Evolutionary conservation across 2,888 invertebrate genomes (phyloP).

Genomic region (Chironomus tentans): DNA sequence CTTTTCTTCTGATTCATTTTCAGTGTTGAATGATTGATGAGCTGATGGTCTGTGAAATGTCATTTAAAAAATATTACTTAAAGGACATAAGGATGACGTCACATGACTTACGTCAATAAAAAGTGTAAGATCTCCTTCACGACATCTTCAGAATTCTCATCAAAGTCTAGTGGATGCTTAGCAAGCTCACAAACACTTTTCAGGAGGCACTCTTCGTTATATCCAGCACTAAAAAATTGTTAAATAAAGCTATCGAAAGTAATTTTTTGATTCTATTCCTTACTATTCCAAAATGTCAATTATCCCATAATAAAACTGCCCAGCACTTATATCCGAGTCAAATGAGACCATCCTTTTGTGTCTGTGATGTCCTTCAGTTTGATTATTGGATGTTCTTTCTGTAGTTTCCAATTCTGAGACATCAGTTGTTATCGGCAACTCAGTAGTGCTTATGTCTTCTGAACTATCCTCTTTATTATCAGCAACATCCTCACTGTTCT

Average conservation of each 20-base stretch:
- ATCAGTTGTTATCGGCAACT: not conserved
- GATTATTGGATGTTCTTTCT: not conserved
- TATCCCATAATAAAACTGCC: constrained; percentile 37
- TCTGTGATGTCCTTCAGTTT: not conserved
- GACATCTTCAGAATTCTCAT: constrained; percentile 46
- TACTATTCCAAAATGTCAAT: constrained; percentile 34
- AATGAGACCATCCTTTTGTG: not conserved
- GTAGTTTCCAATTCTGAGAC: not conserved
- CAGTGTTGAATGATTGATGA: constrained; percentile 48
- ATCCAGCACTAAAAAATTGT: constrained; percentile 52
- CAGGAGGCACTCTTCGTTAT: constrained; percentile 59
- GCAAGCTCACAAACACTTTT: constrained; percentile 59
- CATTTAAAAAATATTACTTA: not conserved
- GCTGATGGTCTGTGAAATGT: constrained; percentile 42
- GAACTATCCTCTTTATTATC: not conserved
- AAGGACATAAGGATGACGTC: not conserved
- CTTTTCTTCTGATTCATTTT: constrained; percentile 40
- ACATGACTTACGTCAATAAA: constrained; percentile 55
- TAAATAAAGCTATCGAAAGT: no score
- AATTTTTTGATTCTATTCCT: constrained; percentile 17
- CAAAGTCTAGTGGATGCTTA: constrained; percentile 50
- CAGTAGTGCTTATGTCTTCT: not conserved
- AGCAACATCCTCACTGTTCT: constrained; percentile 16
- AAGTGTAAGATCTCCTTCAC: constrained; percentile 58
- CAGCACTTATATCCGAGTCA: constrained; percentile 37